Conservation (phyloP, 2,888 invertebrate species). For the Itoplectis maculator region DNA sequence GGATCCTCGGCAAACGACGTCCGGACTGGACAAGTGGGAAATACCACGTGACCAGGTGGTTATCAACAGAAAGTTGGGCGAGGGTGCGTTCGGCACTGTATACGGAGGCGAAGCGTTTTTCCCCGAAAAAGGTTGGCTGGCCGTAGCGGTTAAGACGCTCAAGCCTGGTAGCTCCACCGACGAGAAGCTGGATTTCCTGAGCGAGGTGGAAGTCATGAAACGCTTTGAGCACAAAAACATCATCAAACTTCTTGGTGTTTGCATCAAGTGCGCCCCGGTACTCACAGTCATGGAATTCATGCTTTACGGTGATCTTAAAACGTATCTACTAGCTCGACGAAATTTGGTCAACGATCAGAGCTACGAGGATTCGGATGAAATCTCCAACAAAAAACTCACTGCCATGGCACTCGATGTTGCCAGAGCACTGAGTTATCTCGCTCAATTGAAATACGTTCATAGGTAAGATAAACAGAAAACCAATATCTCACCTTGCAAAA, state of each 20-base stretch:
- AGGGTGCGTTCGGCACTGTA: conserved; percentile 97
- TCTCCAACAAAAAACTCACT: conserved; percentile 92
- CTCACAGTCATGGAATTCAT: conserved; percentile 97
- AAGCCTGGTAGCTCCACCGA: conserved; percentile 93
- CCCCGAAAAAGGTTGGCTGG: conserved; percentile 90
- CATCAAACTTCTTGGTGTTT: conserved; percentile 93
- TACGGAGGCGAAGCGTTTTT: conserved; percentile 95
- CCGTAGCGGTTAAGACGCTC: conserved; percentile 95
- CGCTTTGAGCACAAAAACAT: conserved; percentile 96
- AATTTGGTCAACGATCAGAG: conserved; percentile 90
- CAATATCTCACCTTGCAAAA: background rate
- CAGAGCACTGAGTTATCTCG: conserved; percentile 93
- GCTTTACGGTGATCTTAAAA: conserved; percentile 96
- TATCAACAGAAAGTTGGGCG: conserved; percentile 93
- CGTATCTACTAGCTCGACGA: conserved; percentile 93
- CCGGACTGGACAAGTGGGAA: conserved; percentile 94
- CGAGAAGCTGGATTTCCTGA: conserved; percentile 95
- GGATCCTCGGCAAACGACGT: conserved; percentile 85
- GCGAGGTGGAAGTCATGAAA: conserved; percentile 98
- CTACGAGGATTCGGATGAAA: conserved; percentile 90
- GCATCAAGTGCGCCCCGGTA: conserved; percentile 94
- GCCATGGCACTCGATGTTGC: conserved; percentile 95
- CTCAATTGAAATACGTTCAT: conserved; percentile 94
- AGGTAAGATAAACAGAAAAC: conserved; percentile 85
- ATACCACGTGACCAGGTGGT: conserved; percentile 93